A percentile compares a stretch with the other conserved stretches of the same genome.
These are phyloP conservation scores for Micromys minutus DNA, from an alignment of 2,113 vertebrate species.

Conservation along the genomic window DNA sequence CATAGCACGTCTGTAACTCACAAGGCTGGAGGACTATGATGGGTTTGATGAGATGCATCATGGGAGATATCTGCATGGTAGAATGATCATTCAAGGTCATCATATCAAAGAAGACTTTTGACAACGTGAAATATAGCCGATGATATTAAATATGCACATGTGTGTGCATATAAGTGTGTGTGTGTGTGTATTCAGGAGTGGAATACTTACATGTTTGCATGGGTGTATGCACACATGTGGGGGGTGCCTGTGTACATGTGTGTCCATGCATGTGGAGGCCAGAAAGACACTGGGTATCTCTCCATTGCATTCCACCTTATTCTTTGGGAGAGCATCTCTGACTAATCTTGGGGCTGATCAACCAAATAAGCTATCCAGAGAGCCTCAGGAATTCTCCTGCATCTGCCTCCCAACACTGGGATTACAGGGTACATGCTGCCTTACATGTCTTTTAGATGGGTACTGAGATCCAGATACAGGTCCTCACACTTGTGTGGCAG, in stretches of 20 bases:
- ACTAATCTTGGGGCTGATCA: background rate
- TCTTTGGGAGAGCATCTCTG: background rate
- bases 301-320: background rate
- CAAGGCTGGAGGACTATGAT: background rate
- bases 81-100: background rate
- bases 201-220: background rate
- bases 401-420: background rate
- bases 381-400: too few species aligned
- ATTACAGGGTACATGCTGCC: background rate
- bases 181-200: background rate
- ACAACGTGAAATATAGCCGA: background rate
- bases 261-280: background rate
- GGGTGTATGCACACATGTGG: background rate
- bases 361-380: background rate
- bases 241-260: background rate
- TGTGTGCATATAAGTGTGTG: too few species aligned
- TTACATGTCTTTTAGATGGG: background rate
- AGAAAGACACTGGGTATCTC: background rate
- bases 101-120: background rate
- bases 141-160: background rate
- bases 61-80: background rate
- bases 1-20: background rate
- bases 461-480: background rate
- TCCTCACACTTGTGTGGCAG: background rate
- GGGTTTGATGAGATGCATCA: background rate